Evolutionary conservation across 2,888 invertebrate species (phyloP).

Genomic region (Temnothorax rugatulus): DNA sequence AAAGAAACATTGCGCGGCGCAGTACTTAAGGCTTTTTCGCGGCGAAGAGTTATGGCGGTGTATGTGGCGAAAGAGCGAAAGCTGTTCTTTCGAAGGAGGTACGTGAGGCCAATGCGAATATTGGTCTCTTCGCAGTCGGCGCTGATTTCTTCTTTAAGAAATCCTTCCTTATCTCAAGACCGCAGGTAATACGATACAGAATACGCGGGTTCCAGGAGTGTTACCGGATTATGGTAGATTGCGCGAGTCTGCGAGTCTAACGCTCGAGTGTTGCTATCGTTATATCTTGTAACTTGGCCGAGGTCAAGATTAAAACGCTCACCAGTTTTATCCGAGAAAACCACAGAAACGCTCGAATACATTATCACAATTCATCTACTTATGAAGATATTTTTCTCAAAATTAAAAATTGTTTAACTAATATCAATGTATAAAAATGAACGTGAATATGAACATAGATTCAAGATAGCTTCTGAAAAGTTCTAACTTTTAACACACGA

Average conservation of each 20-base stretch:
- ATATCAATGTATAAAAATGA: background rate
- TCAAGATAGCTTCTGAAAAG: background rate
- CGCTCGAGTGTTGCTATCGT: slow-evolving; percentile 49
- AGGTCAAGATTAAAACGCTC: slow-evolving; percentile 50
- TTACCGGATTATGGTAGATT: slow-evolving; percentile 69
- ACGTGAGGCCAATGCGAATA: slow-evolving; percentile 74
- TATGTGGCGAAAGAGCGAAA: slow-evolving; percentile 31
- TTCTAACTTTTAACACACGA: background rate
- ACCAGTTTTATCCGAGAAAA: background rate
- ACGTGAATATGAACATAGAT: background rate
- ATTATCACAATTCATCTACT: background rate
- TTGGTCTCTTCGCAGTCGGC: slow-evolving; percentile 54
- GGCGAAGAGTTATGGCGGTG: slow-evolving; percentile 17
- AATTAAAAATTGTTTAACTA: background rate
- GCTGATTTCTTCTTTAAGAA: slow-evolving; percentile 67
- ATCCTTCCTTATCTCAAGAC: slow-evolving; percentile 62
- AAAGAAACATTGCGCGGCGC: slow-evolving; percentile 37
- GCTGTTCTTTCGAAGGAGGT: slow-evolving; percentile 52
- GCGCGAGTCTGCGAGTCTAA: slow-evolving; percentile 55
- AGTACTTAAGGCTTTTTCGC: slow-evolving; percentile 15
- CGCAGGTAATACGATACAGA: slow-evolving; percentile 65
- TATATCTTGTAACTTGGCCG: slow-evolving; percentile 53
- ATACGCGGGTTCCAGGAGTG: slow-evolving; percentile 64
- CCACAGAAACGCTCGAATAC: background rate
- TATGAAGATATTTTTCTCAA: background rate